phyloP scores from a whole-genome alignment of 2,797 vertebrate genomes.

The Malurus leucopterus region DNA sequence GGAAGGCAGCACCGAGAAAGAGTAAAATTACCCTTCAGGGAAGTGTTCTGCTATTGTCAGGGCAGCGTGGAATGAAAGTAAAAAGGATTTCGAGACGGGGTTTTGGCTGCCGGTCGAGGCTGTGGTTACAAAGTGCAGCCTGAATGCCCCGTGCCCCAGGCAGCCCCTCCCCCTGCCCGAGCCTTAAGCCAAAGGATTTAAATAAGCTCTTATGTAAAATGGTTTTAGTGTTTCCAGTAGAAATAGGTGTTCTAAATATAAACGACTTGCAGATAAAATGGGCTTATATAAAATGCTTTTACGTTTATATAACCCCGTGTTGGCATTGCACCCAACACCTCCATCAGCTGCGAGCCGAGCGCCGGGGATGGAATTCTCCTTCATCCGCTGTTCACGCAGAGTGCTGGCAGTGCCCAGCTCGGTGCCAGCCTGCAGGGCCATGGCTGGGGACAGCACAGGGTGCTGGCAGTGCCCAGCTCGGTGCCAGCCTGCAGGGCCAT shows the following conservation, averaged over 20 bases:
- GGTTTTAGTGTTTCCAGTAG: slow-evolving; percentile 51
- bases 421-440: too few species aligned
- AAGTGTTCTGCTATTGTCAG: not conserved
- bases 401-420: too few species aligned
- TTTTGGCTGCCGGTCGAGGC: not conserved
- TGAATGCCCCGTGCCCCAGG: not conserved
- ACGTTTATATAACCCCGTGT: slow-evolving; percentile 2
- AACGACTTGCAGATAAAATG: slow-evolving; percentile 52
- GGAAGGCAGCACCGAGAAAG: not conserved
- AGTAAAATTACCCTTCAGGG: not conserved
- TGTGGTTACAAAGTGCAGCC: not conserved
- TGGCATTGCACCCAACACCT: not conserved
- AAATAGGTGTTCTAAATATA: slow-evolving; percentile 62
- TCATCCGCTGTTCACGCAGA: too few species aligned
- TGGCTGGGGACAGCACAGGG: too few species aligned
- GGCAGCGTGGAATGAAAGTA: not conserved
- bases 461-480: too few species aligned
- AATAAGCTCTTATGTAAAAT: slow-evolving; percentile 42
- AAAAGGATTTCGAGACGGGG: not conserved
- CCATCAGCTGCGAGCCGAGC: fast-evolving
- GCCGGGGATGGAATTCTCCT: too few species aligned
- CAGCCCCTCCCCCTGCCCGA: slow-evolving; percentile 26
- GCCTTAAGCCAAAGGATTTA: slow-evolving; percentile 55
- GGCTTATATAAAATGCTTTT: slow-evolving; percentile 55
- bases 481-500: not conserved